Conservation (phyloP, 2,888 invertebrate genomes). For the Drosophila prostipennis region DNA sequence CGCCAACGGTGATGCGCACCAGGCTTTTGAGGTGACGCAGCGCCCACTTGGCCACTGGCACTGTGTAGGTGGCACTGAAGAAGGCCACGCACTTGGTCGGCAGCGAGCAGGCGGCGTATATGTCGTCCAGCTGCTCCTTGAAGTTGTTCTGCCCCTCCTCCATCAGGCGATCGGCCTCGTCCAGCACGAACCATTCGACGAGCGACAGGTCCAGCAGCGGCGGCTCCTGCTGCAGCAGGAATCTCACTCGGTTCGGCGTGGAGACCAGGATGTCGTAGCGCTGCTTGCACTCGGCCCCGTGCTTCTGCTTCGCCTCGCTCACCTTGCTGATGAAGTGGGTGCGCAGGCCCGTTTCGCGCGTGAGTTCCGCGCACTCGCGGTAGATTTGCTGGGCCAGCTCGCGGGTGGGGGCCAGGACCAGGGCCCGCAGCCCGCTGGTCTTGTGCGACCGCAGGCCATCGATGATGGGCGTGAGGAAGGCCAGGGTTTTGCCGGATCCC, state of each 20-base stretch:
- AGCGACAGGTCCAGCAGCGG: slow-evolving; percentile 90
- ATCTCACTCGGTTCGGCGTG: slow-evolving; percentile 96
- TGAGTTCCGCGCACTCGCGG: slow-evolving; percentile 90
- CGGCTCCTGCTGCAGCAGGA: slow-evolving; percentile 91
- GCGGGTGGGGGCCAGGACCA: slow-evolving; percentile 96
- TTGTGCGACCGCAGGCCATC: slow-evolving; percentile 89
- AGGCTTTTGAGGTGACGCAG: slow-evolving; percentile 92
- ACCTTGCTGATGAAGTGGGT: slow-evolving; percentile 92
- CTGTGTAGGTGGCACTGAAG: slow-evolving; percentile 98
- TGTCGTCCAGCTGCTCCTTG: slow-evolving; percentile 93
- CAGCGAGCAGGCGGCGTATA: slow-evolving; percentile 89
- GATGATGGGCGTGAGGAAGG: slow-evolving; percentile 95
- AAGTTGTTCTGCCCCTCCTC: slow-evolving; percentile 92
- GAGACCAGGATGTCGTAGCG: slow-evolving; percentile 93
- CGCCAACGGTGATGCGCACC: slow-evolving; percentile 92
- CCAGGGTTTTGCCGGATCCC: slow-evolving; percentile 98
- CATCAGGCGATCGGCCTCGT: slow-evolving; percentile 98
- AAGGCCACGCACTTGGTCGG: slow-evolving; percentile 88
- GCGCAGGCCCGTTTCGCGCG: slow-evolving; percentile 90
- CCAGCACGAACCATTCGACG: slow-evolving; percentile 96
- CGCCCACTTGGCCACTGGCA: slow-evolving; percentile 96
- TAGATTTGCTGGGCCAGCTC: slow-evolving; percentile 97
- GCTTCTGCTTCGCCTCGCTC: slow-evolving; percentile 89
- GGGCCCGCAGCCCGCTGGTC: slow-evolving; percentile 92
- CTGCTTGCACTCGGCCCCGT: slow-evolving; percentile 84